Evolutionary conservation across 2,113 vertebrate species (phyloP), one percentile per base, ranked within the genome.

Genomic region (Bubo scandiacus): DNA sequence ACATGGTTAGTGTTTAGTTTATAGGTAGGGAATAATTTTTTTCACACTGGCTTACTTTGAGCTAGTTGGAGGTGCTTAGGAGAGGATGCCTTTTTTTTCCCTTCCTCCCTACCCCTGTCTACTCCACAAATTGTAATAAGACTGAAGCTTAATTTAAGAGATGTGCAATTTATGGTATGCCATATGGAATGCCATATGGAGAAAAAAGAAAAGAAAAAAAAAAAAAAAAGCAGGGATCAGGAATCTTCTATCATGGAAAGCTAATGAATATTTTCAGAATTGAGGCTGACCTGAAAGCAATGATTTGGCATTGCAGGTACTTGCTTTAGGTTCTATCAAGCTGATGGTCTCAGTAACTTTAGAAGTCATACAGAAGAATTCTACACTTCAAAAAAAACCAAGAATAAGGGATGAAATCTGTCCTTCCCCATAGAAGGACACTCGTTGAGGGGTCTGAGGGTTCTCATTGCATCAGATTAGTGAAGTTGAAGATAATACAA

Each of bases 241-340:
- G 67, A 90, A 66, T 80, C 19, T 94, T 95, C 80, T 77, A 42
- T 87, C 55, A 42, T 38, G 32, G 25, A 54, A 78, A 61, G 12
- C 68, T 94, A 67, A 95, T 81, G 40, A 85, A 49, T 88, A 34
- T 86, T 87, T 94, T 92, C 71, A 88, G 34, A 91, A 81, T 90
- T 81, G 47, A 68, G 21, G 9, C 27, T 84, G 52, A 57, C 62
- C 36, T 66, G 68, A 67, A 86, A 59, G 51, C 42, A 51, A 1
- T 75, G 52, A 25, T 34, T 75, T 90, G 30, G 36, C 0, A 2
- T 63, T 74, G 18, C 20, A 55, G 32, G 87, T 83, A 9, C 29
- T 89, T 90, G 34, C 12, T 92, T 66, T 49, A 75, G 32, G 15
- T 63, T 94, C 0, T 32, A 45, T 55, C 15, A 66, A 22, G 30